Evolutionary conservation across 2,797 vertebrate genomes (phyloP).

Genomic region (Alfaro cultratus): DNA sequence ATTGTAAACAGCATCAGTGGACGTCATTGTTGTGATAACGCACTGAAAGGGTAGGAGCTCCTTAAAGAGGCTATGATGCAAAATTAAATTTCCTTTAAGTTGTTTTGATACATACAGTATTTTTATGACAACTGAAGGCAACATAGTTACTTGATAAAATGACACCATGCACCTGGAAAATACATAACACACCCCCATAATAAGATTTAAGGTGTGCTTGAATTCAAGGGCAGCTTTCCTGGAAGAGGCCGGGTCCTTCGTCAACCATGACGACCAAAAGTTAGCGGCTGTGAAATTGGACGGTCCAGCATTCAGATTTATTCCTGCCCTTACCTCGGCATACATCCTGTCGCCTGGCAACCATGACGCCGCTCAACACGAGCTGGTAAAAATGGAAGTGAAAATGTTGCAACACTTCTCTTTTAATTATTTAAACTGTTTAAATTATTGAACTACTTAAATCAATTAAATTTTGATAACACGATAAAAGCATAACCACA

Average conservation of each 20-base stretch:
- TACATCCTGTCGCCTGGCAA: not conserved
- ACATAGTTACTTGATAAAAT: too few relatives aligned
- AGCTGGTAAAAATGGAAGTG: not conserved
- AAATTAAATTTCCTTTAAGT: too few relatives aligned
- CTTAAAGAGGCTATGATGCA: too few relatives aligned
- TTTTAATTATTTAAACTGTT: not conserved
- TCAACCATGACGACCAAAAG: not conserved
- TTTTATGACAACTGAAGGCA: too few relatives aligned
- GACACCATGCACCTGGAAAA: too few relatives aligned
- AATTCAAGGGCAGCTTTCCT: not conserved
- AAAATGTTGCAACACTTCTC: not conserved
- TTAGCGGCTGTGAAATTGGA: too few relatives aligned
- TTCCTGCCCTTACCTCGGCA: not conserved
- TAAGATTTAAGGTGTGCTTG: not conserved
- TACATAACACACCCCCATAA: too few relatives aligned
- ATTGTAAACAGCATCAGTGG: too few relatives aligned
- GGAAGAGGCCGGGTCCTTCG: not conserved
- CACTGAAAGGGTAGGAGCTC: too few relatives aligned
- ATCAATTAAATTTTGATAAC: not conserved
- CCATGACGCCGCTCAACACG: not conserved
- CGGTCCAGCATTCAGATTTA: not conserved
- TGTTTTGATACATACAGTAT: too few relatives aligned
- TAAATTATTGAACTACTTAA: not conserved
- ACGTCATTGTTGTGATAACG: too few relatives aligned
- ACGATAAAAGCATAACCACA: not conserved